These are phyloP conservation scores for Hycleus cichorii DNA, from an alignment of 1,140 invertebrate species.

Conservation along the genomic window DNA sequence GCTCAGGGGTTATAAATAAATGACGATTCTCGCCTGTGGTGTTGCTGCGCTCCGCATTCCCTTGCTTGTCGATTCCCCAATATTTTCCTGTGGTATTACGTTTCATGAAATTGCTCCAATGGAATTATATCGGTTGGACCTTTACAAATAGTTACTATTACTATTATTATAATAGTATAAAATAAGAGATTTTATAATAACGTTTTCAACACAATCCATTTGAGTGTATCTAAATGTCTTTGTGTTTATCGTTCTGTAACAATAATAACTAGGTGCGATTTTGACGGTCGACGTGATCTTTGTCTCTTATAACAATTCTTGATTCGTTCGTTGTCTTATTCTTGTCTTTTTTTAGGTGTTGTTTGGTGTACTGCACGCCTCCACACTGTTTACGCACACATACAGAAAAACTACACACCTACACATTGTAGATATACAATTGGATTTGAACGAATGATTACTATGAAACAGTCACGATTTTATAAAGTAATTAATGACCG, in stretches of 20 bases:
- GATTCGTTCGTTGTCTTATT: neutral
- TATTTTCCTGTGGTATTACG: neutral
- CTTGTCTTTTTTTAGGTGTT: too few species aligned
- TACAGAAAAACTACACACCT: too few species aligned
- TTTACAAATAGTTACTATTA: too few species aligned
- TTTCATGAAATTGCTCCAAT: slow-evolving; percentile 11
- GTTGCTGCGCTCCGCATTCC: neutral
- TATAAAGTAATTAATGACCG: too few species aligned
- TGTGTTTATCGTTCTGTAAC: too few species aligned
- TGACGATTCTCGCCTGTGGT: slow-evolving; percentile 19
- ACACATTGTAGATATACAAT: too few species aligned
- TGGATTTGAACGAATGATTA: too few species aligned
- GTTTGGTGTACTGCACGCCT: too few species aligned
- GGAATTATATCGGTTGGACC: neutral
- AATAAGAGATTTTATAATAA: slow-evolving; percentile 9
- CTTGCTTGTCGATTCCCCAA: neutral
- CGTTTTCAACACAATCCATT: slow-evolving; percentile 2
- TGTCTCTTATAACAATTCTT: neutral
- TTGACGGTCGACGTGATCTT: neutral
- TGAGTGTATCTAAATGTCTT: slow-evolving; percentile 1
- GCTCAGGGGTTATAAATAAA: slow-evolving; percentile 26
- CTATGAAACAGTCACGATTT: too few species aligned
- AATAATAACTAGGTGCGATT: neutral
- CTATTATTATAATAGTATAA: too few species aligned
- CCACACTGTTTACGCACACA: too few species aligned